Percentiles rank a stretch among this genome's conserved stretches.
Evolutionary conservation across 2,113 vertebrate species (phyloP).

Genomic region (Falcunculus frontatus): DNA sequence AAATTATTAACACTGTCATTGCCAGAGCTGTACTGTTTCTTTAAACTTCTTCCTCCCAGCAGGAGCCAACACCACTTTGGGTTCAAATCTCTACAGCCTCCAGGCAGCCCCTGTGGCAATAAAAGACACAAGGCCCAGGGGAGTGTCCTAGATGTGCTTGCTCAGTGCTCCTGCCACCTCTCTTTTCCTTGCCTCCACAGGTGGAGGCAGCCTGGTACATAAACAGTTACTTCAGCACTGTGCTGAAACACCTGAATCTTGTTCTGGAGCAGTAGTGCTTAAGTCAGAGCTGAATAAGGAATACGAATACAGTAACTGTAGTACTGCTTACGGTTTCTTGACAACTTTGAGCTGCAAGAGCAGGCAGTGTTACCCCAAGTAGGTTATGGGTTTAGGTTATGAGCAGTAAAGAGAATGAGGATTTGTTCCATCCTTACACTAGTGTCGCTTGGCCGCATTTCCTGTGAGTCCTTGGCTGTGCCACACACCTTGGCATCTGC

Average conservation of each 20-base stretch:
- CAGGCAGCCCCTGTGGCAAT: not conserved
- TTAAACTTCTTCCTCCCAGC: not conserved
- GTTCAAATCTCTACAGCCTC: not conserved
- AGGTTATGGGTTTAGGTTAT: not conserved
- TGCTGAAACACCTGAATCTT: not conserved
- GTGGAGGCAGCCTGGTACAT: not conserved
- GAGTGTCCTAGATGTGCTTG: not conserved
- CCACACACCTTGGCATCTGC: not conserved
- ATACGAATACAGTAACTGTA: not conserved
- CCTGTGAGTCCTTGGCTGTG: not conserved
- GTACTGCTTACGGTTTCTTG: not conserved
- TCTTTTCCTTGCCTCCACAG: not conserved
- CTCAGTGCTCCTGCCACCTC: not conserved
- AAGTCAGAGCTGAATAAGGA: not conserved
- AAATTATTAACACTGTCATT: not conserved
- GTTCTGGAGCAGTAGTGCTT: not conserved
- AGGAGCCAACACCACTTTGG: not conserved
- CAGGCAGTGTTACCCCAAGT: not conserved
- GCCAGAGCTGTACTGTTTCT: not conserved
- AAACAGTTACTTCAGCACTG: not conserved
- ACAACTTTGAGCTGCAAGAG: not conserved
- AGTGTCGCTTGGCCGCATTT: not conserved
- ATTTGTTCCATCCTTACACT: not conserved
- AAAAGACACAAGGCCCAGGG: not conserved
- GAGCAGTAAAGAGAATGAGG: not conserved